A percentile compares a stretch with the other conserved stretches of the same genome.
phyloP scores from a whole-genome alignment of 2,113 vertebrate species.

The Australoheros scitulus region DNA sequence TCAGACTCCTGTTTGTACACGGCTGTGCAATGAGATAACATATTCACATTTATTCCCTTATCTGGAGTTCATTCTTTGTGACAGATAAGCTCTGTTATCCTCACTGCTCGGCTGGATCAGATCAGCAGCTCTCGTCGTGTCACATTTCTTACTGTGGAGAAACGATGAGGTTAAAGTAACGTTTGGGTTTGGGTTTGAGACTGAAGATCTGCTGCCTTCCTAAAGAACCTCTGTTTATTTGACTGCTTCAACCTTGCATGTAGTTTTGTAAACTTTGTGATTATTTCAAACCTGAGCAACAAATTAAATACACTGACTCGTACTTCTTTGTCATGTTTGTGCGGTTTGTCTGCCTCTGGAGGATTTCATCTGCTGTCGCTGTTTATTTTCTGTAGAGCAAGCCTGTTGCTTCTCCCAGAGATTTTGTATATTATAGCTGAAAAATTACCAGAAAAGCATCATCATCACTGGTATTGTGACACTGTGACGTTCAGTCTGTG shows the following conservation, averaged over 20 bases:
- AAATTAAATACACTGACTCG: background rate
- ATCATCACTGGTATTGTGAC: background rate
- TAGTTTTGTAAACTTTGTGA: background rate
- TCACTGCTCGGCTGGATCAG: no score
- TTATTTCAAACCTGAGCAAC: background rate
- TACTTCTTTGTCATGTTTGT: rapidly evolving
- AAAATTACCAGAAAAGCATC: background rate
- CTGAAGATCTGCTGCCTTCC: background rate
- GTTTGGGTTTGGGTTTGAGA: no score
- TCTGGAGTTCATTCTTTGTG: no score
- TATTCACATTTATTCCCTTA: no score
- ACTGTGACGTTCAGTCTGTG: background rate
- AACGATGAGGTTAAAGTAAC: background rate
- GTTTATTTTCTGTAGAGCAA: background rate
- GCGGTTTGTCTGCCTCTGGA: background rate
- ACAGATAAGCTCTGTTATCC: no score
- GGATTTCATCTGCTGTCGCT: rapidly evolving
- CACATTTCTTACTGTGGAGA: background rate
- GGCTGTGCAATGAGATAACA: no score
- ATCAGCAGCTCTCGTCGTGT: no score
- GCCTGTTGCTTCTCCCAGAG: background rate
- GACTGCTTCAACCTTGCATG: background rate
- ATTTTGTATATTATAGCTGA: background rate
- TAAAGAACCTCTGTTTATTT: background rate
- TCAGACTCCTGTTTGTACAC: no score